Evolutionary conservation across 1,140 invertebrate species (phyloP).

Genomic region (Drosophila chauvacae): DNA sequence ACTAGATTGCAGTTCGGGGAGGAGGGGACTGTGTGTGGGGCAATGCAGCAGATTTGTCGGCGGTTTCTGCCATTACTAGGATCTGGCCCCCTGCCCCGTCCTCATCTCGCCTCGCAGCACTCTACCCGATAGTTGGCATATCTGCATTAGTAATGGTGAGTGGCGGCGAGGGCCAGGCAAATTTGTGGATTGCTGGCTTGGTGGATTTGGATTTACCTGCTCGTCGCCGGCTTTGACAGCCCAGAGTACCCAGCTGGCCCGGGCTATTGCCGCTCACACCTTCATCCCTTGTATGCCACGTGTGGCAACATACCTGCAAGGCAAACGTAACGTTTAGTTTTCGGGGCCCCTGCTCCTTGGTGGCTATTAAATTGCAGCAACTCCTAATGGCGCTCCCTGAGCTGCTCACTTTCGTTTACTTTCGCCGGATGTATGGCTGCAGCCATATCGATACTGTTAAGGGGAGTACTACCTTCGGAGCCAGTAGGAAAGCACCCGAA

Average conservation of each 20-base stretch:
- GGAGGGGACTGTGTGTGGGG: conserved; percentile 14
- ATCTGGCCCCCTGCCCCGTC: background rate
- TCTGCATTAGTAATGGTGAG: conserved; percentile 79
- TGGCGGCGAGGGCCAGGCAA: conserved; percentile 67
- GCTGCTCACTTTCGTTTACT: conserved; percentile 57
- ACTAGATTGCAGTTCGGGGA: conserved; percentile 4
- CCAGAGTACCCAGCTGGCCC: conserved; percentile 3
- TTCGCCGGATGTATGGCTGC: conserved; percentile 45
- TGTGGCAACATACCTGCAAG: conserved; percentile 44
- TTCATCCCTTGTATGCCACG: background rate
- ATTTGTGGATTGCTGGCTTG: conserved; percentile 49
- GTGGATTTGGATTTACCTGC: conserved; percentile 64
- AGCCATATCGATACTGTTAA: conserved; percentile 60
- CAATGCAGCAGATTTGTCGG: conserved; percentile 80
- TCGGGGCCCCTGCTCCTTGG: conserved; percentile 53
- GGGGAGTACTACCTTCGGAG: background rate
- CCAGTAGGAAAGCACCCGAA: background rate
- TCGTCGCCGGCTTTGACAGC: conserved; percentile 62
- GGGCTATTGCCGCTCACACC: background rate
- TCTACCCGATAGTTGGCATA: conserved; percentile 61
- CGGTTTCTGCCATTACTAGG: conserved; percentile 73
- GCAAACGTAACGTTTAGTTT: conserved; percentile 70
- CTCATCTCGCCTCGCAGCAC: background rate
- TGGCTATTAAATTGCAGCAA: conserved; percentile 72
- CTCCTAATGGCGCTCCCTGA: conserved; percentile 42